Evolutionary conservation across 2,888 invertebrate species (phyloP).

Genomic region (Sycophila texana): DNA sequence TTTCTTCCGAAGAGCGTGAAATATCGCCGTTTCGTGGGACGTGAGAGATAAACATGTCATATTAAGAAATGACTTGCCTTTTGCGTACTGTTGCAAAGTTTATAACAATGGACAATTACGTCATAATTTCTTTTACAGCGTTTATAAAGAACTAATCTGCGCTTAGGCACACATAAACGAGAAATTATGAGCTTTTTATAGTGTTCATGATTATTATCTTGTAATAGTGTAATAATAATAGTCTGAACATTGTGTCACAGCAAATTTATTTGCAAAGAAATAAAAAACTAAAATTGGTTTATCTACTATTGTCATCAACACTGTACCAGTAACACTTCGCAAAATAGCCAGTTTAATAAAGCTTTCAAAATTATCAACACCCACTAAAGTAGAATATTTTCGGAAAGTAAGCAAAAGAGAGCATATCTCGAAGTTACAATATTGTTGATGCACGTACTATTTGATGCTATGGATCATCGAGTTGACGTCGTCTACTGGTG

Average conservation of each 20-base stretch:
- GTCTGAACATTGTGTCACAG: too few species aligned
- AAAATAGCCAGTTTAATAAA: background rate
- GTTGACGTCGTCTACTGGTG: background rate
- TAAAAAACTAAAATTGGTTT: too few species aligned
- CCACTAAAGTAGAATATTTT: background rate
- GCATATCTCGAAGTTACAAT: conserved; percentile 12
- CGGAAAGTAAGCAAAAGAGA: background rate
- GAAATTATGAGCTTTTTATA: too few species aligned
- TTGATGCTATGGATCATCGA: background rate
- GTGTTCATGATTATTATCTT: too few species aligned
- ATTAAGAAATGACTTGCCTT: background rate
- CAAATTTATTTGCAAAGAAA: too few species aligned
- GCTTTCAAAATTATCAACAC: background rate
- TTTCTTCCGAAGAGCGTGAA: background rate
- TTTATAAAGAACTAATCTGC: too few species aligned
- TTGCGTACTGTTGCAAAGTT: background rate
- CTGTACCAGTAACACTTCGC: background rate
- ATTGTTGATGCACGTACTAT: background rate
- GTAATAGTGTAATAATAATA: too few species aligned
- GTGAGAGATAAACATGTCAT: background rate
- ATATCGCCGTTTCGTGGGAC: background rate
- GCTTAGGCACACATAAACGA: too few species aligned
- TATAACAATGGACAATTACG: too few species aligned
- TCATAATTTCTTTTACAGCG: background rate
- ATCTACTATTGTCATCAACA: background rate